Conservation (phyloP, 2,888 invertebrate genomes). For the Chrysomela aeneicollis region DNA sequence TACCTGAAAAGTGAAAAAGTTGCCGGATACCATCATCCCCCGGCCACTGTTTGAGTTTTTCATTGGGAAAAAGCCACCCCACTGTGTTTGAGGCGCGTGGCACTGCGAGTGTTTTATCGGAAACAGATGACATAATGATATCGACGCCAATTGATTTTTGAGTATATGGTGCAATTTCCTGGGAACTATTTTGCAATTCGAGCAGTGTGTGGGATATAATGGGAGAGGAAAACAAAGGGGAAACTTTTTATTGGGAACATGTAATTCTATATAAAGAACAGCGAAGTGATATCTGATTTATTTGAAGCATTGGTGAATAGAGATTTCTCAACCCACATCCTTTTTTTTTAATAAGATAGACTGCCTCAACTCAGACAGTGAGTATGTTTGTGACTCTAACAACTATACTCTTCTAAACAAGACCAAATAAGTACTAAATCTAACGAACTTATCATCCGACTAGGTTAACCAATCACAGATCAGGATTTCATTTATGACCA, state of each 20-base stretch:
- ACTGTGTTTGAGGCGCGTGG: conserved; percentile 42
- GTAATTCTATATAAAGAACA: background rate
- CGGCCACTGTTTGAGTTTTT: conserved; percentile 40
- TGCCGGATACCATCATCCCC: conserved; percentile 36
- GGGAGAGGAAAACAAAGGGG: conserved; percentile 7
- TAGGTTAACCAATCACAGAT: too few relatives aligned
- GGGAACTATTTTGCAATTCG: conserved; percentile 38
- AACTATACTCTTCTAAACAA: too few relatives aligned
- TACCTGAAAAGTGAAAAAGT: conserved; percentile 36
- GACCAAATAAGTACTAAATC: too few relatives aligned
- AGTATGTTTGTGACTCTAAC: too few relatives aligned
- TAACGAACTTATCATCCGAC: too few relatives aligned
- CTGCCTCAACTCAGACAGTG: too few relatives aligned
- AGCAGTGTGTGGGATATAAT: conserved; percentile 17
- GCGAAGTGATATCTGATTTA: background rate
- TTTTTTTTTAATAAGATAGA: too few relatives aligned
- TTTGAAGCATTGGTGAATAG: background rate
- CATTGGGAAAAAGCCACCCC: conserved; percentile 32
- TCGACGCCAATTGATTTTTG: conserved; percentile 40
- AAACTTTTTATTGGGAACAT: conserved; percentile 10
- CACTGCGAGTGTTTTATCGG: conserved; percentile 52
- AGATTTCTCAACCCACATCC: too few relatives aligned
- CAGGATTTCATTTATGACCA: too few relatives aligned
- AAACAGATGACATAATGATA: conserved; percentile 47
- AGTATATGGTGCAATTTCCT: conserved; percentile 37